phyloP scores from a whole-genome alignment of 2,797 vertebrate species.

The Thunnus albacares region DNA sequence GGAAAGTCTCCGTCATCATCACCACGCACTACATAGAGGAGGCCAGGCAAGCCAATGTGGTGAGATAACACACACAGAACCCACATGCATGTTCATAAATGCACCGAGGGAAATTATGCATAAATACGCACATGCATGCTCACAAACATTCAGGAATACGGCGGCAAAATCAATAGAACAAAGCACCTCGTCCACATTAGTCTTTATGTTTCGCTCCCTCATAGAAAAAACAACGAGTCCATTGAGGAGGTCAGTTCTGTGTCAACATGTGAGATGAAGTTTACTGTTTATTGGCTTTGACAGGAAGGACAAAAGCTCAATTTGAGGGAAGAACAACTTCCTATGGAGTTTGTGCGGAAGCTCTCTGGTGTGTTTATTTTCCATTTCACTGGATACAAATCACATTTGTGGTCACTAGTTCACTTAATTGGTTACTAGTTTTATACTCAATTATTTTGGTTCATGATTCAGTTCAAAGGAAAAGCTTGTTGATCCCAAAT shows the following conservation, averaged over 20 bases:
- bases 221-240: slow-evolving; percentile 46
- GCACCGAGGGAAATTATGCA: slow-evolving; percentile 12
- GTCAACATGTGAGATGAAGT: slow-evolving; percentile 15
- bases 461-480: background rate
- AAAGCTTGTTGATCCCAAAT: background rate
- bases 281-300: slow-evolving; percentile 45
- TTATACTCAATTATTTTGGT: background rate
- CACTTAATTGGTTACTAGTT: background rate
- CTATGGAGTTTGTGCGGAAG: slow-evolving; percentile 3
- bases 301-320: slow-evolving; percentile 43
- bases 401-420: background rate
- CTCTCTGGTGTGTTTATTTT: slow-evolving; percentile 9
- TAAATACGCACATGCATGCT: background rate
- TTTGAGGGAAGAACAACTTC: background rate
- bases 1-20: slow-evolving; percentile 88
- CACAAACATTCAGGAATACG: background rate
- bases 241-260: slow-evolving; percentile 36
- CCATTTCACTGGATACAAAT: background rate
- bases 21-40: slow-evolving; percentile 91
- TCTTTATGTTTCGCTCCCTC: slow-evolving; percentile 10
- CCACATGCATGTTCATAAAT: background rate
- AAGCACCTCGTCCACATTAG: background rate
- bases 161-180: background rate
- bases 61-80: slow-evolving; percentile 66
- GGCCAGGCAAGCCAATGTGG: slow-evolving; percentile 87